Evolutionary conservation across 2,113 vertebrate genomes (phyloP).

Genomic region (Callopanchax toddi): DNA sequence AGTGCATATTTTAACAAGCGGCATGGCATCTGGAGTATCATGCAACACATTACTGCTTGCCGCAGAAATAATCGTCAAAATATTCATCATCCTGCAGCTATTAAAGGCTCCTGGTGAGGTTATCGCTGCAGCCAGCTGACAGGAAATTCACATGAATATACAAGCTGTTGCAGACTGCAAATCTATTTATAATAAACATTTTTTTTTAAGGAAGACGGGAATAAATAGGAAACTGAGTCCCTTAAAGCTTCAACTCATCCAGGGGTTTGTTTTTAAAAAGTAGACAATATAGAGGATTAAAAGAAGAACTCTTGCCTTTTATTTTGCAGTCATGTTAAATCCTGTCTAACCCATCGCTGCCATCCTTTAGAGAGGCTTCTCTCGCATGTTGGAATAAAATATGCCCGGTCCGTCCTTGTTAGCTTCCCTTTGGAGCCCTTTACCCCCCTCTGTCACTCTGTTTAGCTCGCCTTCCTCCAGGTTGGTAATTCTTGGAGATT

Average conservation of each 20-base stretch:
- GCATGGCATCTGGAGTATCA: constrained; percentile 46
- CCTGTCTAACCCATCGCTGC: constrained; percentile 83
- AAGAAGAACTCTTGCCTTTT: constrained; percentile 79
- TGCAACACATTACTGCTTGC: constrained; percentile 33
- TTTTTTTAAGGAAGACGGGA: not conserved
- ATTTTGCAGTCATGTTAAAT: constrained; percentile 83
- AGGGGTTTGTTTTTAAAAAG: not conserved
- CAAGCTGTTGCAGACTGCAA: constrained; percentile 19
- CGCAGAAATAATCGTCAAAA: constrained; percentile 48
- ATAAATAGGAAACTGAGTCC: constrained; percentile 23
- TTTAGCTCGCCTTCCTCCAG: constrained; percentile 74
- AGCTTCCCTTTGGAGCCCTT: constrained; percentile 58
- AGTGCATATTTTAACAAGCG: constrained; percentile 10
- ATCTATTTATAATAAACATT: no score
- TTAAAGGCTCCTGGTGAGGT: constrained; percentile 15
- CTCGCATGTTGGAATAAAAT: constrained; percentile 71
- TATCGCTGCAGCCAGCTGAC: constrained; percentile 21
- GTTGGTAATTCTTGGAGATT: constrained; percentile 80
- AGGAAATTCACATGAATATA: not conserved
- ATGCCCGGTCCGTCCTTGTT: constrained; percentile 63
- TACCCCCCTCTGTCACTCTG: constrained; percentile 61
- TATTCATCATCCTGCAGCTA: constrained; percentile 20
- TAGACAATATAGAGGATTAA: constrained; percentile 9
- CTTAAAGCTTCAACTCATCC: constrained; percentile 38
- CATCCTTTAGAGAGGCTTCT: constrained; percentile 72